Conservation (phyloP, 2,888 invertebrate genomes). For the Nomada goodeniana region DNA sequence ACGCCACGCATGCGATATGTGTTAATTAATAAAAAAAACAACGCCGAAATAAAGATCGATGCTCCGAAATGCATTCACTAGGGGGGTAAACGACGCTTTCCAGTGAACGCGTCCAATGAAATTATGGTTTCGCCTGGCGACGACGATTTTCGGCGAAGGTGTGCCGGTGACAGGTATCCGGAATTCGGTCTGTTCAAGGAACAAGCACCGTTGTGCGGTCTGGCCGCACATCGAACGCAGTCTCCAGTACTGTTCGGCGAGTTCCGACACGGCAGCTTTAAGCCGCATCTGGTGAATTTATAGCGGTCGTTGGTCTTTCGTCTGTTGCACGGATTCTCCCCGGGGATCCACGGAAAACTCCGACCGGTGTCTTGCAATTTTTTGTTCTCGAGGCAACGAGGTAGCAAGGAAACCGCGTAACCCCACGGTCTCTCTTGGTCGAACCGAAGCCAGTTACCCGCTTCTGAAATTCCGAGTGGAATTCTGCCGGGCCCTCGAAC, state of each 20-base stretch:
- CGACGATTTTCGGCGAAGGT: constrained; percentile 45
- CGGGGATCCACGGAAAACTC: background rate
- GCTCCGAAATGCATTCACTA: too few species aligned
- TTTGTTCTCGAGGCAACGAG: background rate
- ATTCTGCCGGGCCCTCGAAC: background rate
- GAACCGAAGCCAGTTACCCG: too few species aligned
- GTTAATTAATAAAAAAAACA: too few species aligned
- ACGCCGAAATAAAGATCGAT: too few species aligned
- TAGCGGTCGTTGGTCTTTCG: constrained; percentile 21
- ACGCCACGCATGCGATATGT: too few species aligned
- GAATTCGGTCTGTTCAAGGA: constrained; percentile 50
- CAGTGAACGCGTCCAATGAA: constrained; percentile 21
- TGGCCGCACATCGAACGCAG: constrained; percentile 51
- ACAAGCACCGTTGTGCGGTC: constrained; percentile 55
- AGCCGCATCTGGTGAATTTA: constrained; percentile 42
- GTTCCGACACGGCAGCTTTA: constrained; percentile 39
- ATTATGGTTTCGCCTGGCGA: constrained; percentile 48
- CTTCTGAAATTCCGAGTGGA: background rate
- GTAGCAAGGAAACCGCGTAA: background rate
- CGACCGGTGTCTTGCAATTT: constrained; percentile 2
- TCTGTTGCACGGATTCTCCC: constrained; percentile 2
- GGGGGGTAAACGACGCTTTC: background rate
- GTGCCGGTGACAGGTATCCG: constrained; percentile 51
- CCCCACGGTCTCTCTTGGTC: background rate
- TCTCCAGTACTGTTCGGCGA: constrained; percentile 12